Evolutionary conservation across 2,113 vertebrate species (phyloP).

Genomic region (Hippocampus guttulatus): DNA sequence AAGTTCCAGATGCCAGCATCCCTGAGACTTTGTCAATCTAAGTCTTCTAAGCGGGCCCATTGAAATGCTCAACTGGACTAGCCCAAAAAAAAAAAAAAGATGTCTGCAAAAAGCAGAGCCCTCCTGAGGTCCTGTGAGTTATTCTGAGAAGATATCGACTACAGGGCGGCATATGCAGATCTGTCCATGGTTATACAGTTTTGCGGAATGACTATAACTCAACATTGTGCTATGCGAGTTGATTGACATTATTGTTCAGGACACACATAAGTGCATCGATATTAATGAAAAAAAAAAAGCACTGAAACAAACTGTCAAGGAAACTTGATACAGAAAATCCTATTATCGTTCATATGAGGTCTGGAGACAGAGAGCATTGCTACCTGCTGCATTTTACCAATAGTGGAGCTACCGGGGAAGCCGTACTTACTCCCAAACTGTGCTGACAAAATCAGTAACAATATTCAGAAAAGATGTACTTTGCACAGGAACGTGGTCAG

Average conservation of each 20-base stretch:
- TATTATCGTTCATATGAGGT: constrained; percentile 44
- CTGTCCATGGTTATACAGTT: constrained; percentile 42
- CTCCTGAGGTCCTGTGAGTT: constrained; percentile 10
- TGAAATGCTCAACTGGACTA: constrained; percentile 27
- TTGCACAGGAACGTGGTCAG: constrained; percentile 26
- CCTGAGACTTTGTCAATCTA: constrained; percentile 71
- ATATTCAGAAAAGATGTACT: constrained; percentile 33
- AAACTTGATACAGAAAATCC: constrained; percentile 33
- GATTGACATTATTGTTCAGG: constrained; percentile 42
- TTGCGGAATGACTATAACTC: neutral
- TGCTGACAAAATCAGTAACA: constrained; percentile 44
- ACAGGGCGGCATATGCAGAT: constrained; percentile 45
- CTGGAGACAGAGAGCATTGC: constrained; percentile 49
- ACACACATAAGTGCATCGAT: constrained; percentile 46
- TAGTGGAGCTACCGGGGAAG: constrained; percentile 27
- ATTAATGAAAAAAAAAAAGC: constrained; percentile 51
- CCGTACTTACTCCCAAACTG: constrained; percentile 29
- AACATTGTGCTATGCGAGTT: constrained; percentile 31
- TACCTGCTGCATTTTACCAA: constrained; percentile 29
- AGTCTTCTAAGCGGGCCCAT: constrained; percentile 44
- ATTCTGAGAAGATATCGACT: constrained; percentile 37
- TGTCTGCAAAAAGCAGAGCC: constrained; percentile 40
- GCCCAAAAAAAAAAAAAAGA: constrained; percentile 31
- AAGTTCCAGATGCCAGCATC: constrained; percentile 72
- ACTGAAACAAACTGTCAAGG: constrained; percentile 40